phyloP scores from a whole-genome alignment of 1,140 invertebrate species.

The Psilanteris sp. region DNA sequence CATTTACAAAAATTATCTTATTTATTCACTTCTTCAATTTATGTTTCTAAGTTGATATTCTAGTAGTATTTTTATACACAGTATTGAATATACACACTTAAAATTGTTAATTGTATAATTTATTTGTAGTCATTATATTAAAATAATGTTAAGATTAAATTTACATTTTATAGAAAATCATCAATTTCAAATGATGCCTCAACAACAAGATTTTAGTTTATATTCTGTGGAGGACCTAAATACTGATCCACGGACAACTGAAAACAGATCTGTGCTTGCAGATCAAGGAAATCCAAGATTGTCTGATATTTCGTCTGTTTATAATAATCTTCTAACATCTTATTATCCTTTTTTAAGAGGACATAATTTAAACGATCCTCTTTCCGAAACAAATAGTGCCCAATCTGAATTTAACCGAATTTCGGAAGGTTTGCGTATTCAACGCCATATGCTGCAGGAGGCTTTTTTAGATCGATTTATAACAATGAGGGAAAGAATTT shows the following conservation, averaged over 20 bases:
- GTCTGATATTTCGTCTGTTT: slow-evolving; percentile 17
- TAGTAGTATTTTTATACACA: too few relatives aligned
- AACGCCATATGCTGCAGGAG: slow-evolving; percentile 60
- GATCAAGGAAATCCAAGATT: slow-evolving; percentile 32
- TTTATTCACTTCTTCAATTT: too few relatives aligned
- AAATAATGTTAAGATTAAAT: background rate
- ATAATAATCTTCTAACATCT: slow-evolving; percentile 22
- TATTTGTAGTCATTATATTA: too few relatives aligned
- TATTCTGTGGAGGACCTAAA: slow-evolving; percentile 31
- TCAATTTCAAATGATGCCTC: slow-evolving; percentile 24
- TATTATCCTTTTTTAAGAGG: slow-evolving; percentile 33
- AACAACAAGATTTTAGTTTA: slow-evolving; percentile 37
- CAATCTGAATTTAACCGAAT: slow-evolving; percentile 49
- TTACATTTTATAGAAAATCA: slow-evolving; percentile 19
- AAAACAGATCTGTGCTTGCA: slow-evolving; percentile 15
- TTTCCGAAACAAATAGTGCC: slow-evolving; percentile 30
- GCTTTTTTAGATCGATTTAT: slow-evolving; percentile 64
- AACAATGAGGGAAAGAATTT: slow-evolving; percentile 59
- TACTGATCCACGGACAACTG: background rate
- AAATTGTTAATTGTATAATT: too few relatives aligned
- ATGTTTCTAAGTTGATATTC: too few relatives aligned
- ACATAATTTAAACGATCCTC: background rate
- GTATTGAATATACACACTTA: too few relatives aligned
- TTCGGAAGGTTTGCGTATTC: slow-evolving; percentile 49
- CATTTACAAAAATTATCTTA: too few relatives aligned